Conservation (phyloP, 1,140 invertebrate species). For the Gonioctena quinquepunctata region DNA sequence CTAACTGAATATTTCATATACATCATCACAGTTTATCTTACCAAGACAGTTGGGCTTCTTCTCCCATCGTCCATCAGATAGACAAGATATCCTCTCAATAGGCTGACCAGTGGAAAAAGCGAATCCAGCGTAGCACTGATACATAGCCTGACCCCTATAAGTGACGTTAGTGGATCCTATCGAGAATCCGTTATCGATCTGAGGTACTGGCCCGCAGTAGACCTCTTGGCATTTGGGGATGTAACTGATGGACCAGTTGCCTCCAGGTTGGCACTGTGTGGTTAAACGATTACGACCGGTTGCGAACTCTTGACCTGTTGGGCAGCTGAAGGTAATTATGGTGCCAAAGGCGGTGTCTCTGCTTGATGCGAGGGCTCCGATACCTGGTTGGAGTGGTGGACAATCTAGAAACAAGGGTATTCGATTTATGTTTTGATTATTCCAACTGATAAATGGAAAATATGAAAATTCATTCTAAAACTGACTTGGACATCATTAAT, state of each 20-base stretch:
- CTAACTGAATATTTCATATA: no score
- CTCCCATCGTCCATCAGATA: constrained; percentile 88
- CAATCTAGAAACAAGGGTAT: constrained; percentile 74
- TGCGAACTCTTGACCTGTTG: constrained; percentile 91
- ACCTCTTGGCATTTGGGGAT: constrained; percentile 97
- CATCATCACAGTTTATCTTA: constrained; percentile 57
- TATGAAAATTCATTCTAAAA: no score
- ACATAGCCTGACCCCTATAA: constrained; percentile 88
- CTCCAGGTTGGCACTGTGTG: constrained; percentile 85
- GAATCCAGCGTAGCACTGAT: constrained; percentile 96
- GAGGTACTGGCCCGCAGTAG: constrained; percentile 95
- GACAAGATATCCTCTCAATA: constrained; percentile 86
- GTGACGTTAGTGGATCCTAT: constrained; percentile 94
- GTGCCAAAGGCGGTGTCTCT: constrained; percentile 92
- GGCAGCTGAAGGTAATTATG: constrained; percentile 86
- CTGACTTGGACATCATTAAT: no score
- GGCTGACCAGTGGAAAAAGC: constrained; percentile 86
- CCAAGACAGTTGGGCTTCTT: constrained; percentile 86
- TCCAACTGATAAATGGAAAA: no score
- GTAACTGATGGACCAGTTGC: constrained; percentile 90
- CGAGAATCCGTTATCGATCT: constrained; percentile 96
- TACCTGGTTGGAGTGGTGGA: constrained; percentile 79
- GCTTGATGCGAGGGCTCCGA: constrained; percentile 85
- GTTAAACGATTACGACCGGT: constrained; percentile 83
- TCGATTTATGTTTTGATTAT: no score